Evolutionary conservation across 2,113 vertebrate genomes (phyloP), one percentile per base, ranked within the genome.

Genomic region (Ophiodon elongatus): DNA sequence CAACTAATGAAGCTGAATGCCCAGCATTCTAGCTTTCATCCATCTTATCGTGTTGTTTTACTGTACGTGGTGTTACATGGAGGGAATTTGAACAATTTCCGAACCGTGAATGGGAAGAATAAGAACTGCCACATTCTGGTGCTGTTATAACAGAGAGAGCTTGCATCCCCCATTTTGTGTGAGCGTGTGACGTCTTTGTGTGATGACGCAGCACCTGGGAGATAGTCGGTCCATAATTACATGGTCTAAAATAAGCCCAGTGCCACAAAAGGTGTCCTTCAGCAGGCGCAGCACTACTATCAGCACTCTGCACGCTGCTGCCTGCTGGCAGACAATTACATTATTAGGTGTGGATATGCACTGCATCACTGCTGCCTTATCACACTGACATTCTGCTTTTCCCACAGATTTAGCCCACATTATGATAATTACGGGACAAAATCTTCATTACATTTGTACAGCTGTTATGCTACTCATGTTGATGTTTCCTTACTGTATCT

Each of bases 181-280:
- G 78, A 70, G 70, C 3, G 65, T 82, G 68, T 93, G 91, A 92
- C 89, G 86, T 89, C 68, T 82, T 65, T 78, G 85, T 89, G 74
- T 82, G 90, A 90, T 93, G 92, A 91, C 88, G 90, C 93, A 90
- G 89, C 88, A 85, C 85, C 85, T 90, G 68, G 84, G 91, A 86
- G 80, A 90, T 73, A 67, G 91, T 80, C 80, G 1, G 71, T 72
- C 89, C 84, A 83, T 92, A 94, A 92, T 94, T 90, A 82, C 84
- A 67, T 68, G 59, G 85, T 85, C 91, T 94, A 93, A 90, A 93
- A 94, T 93, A 94, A 94, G 85, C 89, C 83, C 59, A 43, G 65
- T 25, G 41, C 84, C 77, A 93, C 91, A 90, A 93, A 91, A 91
- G 88, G 88, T 93, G 90, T 94, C 91, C 90, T 93, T 92, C 90